A percentile compares a stretch with the other conserved stretches of the same genome.
Evolutionary conservation across 2,888 invertebrate genomes (phyloP).

Genomic region (Proisotoma minuta): DNA sequence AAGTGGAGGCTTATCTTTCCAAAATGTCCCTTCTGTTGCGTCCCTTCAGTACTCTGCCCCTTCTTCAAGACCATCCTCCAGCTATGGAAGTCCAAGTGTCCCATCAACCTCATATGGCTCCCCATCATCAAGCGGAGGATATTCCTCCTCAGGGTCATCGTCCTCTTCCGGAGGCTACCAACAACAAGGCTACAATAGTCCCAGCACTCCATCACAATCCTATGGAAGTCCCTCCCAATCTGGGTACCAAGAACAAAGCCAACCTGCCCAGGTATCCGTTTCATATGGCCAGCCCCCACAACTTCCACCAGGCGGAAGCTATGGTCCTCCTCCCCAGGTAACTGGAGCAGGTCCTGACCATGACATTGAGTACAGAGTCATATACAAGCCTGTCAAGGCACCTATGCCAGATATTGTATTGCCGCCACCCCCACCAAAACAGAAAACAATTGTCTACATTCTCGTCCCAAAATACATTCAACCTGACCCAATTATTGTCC

Average conservation of each 20-base stretch:
- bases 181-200: neutral
- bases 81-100: conserved; percentile 2
- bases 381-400: conserved; percentile 35
- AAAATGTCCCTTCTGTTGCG: conserved; percentile 37
- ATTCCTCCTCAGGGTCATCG: conserved; percentile 14
- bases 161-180: conserved; percentile 5
- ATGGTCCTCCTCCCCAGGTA: conserved; percentile 37
- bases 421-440: conserved; percentile 39
- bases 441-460: conserved; percentile 41
- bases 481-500: conserved; percentile 59
- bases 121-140: conserved; percentile 16
- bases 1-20: conserved; percentile 26
- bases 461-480: conserved; percentile 30
- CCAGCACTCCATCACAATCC: neutral
- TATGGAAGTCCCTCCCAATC: conserved; percentile 9
- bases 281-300: conserved; percentile 36
- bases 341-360: conserved; percentile 40
- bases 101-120: neutral
- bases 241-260: conserved; percentile 24
- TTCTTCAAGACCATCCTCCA: neutral
- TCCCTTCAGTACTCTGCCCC: conserved; percentile 23
- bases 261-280: conserved; percentile 29
- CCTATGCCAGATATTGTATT: conserved; percentile 33
- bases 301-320: conserved; percentile 34
- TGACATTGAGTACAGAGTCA: conserved; percentile 39